Evolutionary conservation across 2,888 invertebrate species (phyloP).

Genomic region (Agrochola macilenta): DNA sequence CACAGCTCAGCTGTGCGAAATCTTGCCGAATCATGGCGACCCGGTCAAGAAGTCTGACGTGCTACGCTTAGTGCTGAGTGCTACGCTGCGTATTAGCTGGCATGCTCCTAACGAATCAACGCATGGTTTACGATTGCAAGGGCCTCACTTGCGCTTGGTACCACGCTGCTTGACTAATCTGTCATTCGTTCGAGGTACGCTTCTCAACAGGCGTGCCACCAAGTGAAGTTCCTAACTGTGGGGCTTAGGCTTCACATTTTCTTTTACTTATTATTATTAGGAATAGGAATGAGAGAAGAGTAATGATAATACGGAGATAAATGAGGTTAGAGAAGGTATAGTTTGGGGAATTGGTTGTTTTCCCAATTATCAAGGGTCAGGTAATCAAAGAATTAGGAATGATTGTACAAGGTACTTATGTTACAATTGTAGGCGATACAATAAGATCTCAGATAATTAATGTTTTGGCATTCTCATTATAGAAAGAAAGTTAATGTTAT

Average conservation of each 20-base stretch:
- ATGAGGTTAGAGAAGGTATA: not conserved
- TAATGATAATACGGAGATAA: conserved; percentile 4
- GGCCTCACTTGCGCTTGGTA: too few relatives aligned
- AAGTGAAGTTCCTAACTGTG: not conserved
- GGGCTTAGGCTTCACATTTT: not conserved
- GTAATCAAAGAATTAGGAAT: not conserved
- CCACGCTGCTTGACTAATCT: not conserved
- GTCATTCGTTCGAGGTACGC: too few relatives aligned
- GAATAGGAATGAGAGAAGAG: not conserved
- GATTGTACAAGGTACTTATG: not conserved
- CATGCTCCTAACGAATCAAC: not conserved
- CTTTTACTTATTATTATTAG: not conserved
- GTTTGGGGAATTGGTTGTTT: not conserved
- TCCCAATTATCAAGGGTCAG: not conserved
- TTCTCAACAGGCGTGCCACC: not conserved
- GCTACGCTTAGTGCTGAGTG: too few relatives aligned
- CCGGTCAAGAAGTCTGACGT: too few relatives aligned
- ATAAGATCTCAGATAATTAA: not conserved
- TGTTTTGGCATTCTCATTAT: not conserved
- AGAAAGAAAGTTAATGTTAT: not conserved
- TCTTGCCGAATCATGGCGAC: too few relatives aligned
- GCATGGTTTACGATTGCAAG: not conserved
- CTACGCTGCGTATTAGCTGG: too few relatives aligned
- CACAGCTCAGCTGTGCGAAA: too few relatives aligned
- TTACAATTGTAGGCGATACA: not conserved